These are phyloP conservation scores for Choristoneura fumiferana DNA, from an alignment of 1,140 invertebrate species.

Conservation along the genomic window DNA sequence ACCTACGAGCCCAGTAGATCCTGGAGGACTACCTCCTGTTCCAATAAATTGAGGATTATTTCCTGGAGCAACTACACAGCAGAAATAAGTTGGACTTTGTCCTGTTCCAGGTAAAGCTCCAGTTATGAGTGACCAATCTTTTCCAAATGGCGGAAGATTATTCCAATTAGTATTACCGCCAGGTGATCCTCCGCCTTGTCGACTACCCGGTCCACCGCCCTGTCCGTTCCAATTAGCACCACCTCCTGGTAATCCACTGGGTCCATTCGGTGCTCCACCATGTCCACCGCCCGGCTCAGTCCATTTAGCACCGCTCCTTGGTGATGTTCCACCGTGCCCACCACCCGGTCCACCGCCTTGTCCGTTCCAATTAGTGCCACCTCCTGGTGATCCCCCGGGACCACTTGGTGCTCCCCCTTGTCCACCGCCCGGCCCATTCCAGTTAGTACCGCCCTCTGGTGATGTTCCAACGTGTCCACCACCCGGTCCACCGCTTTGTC, in stretches of 20 bases:
- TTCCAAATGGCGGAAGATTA: neutral
- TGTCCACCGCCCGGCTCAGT: conserved; percentile 14
- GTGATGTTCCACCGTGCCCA: conserved; percentile 1
- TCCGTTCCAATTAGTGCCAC: neutral
- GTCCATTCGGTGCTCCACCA: conserved; percentile 24
- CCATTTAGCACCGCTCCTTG: conserved; percentile 17
- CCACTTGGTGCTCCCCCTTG: conserved; percentile 28
- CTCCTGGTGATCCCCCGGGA: neutral
- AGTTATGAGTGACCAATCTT: neutral
- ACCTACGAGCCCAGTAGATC: neutral
- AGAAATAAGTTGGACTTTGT: conserved; percentile 31
- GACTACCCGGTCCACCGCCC: neutral
- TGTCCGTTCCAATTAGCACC: neutral
- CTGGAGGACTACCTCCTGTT: neutral
- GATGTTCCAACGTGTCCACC: neutral
- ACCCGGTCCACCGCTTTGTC: neutral
- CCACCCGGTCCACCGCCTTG: conserved; percentile 7
- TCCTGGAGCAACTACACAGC: conserved; percentile 34
- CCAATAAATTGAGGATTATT: conserved; percentile 20
- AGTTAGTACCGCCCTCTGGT: conserved; percentile 18
- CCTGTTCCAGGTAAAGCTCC: neutral
- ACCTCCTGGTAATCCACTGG: neutral
- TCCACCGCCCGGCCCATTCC: neutral
- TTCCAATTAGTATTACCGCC: neutral
- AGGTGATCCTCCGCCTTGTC: neutral